Conservation (phyloP, 1,140 invertebrate genomes). For the Magallana gigas region DNA sequence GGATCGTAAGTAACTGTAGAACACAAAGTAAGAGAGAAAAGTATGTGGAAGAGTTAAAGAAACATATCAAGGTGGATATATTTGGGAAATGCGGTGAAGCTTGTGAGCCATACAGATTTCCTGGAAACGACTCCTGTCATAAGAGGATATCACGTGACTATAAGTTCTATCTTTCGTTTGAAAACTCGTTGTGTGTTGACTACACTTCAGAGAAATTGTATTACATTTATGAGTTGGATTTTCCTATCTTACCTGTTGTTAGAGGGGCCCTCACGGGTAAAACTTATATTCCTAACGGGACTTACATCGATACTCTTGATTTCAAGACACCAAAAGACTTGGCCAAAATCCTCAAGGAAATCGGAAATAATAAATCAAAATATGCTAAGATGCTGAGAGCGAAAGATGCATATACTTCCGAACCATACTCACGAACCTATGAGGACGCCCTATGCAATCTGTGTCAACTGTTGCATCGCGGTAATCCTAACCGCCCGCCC, state of each 20-base stretch:
- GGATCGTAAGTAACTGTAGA: slow-evolving; percentile 85
- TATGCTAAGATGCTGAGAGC: not conserved
- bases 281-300: not conserved
- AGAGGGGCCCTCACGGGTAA: slow-evolving; percentile 80
- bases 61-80: slow-evolving; percentile 83
- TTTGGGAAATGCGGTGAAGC: slow-evolving; percentile 83
- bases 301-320: slow-evolving; percentile 11
- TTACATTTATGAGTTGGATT: slow-evolving; percentile 63
- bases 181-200: slow-evolving; percentile 96
- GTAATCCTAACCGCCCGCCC: not conserved
- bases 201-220: slow-evolving; percentile 97
- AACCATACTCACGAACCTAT: slow-evolving; percentile 3
- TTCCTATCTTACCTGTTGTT: slow-evolving; percentile 84
- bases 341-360: not conserved
- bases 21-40: slow-evolving; percentile 81
- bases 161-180: slow-evolving; percentile 80
- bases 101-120: slow-evolving; percentile 29
- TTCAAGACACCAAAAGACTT: slow-evolving; percentile 32
- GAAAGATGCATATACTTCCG: slow-evolving; percentile 12
- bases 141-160: slow-evolving; percentile 64
- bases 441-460: slow-evolving; percentile 14
- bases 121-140: slow-evolving; percentile 52
- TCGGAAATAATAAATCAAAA: slow-evolving; percentile 17
- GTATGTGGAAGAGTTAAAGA: slow-evolving; percentile 81
- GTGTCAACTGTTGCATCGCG: not conserved